Base-by-base conservation (phyloP, 2,797 vertebrate species). In the Poeciliopsis infans region DNA sequence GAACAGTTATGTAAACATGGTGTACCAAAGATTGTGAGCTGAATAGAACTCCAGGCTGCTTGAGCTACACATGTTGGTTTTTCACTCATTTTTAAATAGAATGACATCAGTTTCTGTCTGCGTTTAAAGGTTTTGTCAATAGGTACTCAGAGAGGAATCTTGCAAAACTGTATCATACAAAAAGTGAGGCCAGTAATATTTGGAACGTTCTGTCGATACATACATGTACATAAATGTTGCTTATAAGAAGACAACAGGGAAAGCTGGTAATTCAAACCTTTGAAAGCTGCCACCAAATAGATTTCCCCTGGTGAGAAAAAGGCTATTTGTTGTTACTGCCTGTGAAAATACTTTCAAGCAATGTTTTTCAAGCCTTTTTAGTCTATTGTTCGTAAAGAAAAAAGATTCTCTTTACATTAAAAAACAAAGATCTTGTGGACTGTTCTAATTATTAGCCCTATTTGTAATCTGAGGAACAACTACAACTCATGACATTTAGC, bases 81-180 rank as follows among this genome's bases (percentile, higher is more conserved):
- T 90, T 91, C 90, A 89, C 90, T 43, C 2, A 91, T 91, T 93
- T 92, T 94, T 71, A 94, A 94, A 82, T 92, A 96, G 95, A 96
- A 94, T 92, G 94, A 90, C 91, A 96, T 96, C 94, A 93, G 94
- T 96, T 88, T 96, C 94, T 64, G 84, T 88, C 76, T 73, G 78
- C 70, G 72, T 61, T 85, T 82, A 88, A 88, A 90, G 61, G 81
- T 84, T 85, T 85, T 84, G 93, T 80, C 88, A 91, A 94, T 93
- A 95, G 93, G 93, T 95, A 95, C 94, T 93, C 95, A 94, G 92
- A 95, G 92, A 84, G 61, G 2, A 70, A 61, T 95, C 95, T 94
- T 93, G 96, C 95, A 95, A 94, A 95, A 95, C 93, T 74, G 49
- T 66, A 43, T 77, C 69, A 61, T 72, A 77, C 28, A 84, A 88